Evolutionary conservation across 2,113 vertebrate genomes (phyloP).

Genomic region (Phrynosoma blainvillii): DNA sequence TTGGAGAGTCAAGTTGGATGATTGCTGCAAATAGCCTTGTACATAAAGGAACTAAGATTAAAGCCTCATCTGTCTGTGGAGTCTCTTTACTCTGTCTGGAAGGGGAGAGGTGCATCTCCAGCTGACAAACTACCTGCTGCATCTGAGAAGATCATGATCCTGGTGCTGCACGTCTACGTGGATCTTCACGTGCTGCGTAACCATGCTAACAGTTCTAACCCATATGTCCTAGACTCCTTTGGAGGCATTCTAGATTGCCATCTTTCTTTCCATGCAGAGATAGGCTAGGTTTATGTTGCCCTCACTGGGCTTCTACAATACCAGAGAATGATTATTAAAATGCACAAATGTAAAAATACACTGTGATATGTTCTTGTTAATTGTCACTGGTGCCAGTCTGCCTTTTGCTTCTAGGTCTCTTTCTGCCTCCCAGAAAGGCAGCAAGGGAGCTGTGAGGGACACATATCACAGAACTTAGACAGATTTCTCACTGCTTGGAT

Average conservation of each 20-base stretch:
- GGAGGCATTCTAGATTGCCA: neutral
- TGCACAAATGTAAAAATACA: neutral
- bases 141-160: too few relatives aligned
- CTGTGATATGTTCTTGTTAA: neutral
- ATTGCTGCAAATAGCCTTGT: too few relatives aligned
- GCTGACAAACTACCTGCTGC: too few relatives aligned
- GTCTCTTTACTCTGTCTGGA: too few relatives aligned
- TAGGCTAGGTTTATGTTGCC: neutral
- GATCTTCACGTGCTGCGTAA: too few relatives aligned
- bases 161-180: too few relatives aligned
- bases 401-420: neutral
- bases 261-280: neutral
- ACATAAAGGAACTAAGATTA: too few relatives aligned
- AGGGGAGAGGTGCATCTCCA: too few relatives aligned
- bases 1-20: too few relatives aligned
- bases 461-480: neutral
- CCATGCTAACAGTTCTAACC: neutral
- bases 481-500: neutral
- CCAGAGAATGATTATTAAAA: neutral
- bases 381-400: neutral
- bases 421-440: neutral
- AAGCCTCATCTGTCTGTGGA: too few relatives aligned
- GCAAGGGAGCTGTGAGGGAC: neutral
- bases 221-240: neutral
- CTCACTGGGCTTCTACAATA: neutral